Percentiles rank a stretch among this genome's conserved stretches.
phyloP scores from a whole-genome alignment of 2,888 invertebrate species.

The Volucella bombylans region DNA sequence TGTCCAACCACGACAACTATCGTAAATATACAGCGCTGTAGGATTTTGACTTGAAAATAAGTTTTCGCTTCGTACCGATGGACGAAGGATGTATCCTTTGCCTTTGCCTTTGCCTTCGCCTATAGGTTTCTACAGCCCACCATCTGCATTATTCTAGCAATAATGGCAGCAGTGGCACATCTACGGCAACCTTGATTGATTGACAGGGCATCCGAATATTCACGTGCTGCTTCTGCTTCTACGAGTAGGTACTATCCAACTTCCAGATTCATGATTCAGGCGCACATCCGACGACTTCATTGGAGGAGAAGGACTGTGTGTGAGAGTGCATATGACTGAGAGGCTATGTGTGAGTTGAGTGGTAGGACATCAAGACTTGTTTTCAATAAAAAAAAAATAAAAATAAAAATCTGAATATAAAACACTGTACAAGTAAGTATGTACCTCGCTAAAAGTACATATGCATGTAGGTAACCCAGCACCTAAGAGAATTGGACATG shows the following conservation, averaged over 20 bases:
- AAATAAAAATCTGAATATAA: constrained; percentile 40
- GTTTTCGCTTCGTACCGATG: constrained; percentile 66
- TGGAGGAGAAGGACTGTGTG: constrained; percentile 73
- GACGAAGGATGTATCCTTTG: constrained; percentile 71
- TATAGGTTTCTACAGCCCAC: constrained; percentile 53
- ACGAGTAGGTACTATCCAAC: constrained; percentile 58
- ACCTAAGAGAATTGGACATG: constrained; percentile 36
- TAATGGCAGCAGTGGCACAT: constrained; percentile 60
- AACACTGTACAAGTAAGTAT: constrained; percentile 26
- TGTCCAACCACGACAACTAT: constrained; percentile 65
- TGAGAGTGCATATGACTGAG: constrained; percentile 67
- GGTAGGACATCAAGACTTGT: constrained; percentile 67
- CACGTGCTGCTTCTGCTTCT: constrained; percentile 71
- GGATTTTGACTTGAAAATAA: constrained; percentile 69
- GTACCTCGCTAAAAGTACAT: constrained; percentile 1
- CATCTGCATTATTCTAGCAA: constrained; percentile 60
- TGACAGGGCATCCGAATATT: constrained; percentile 73
- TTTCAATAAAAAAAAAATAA: constrained; percentile 61
- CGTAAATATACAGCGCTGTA: constrained; percentile 58
- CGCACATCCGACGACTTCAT: constrained; percentile 73
- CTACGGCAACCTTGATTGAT: constrained; percentile 72
- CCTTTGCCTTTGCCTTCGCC: constrained; percentile 67
- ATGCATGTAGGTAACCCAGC: constrained; percentile 2
- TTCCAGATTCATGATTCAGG: constrained; percentile 73
- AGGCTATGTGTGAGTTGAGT: constrained; percentile 56